phyloP scores from a whole-genome alignment of 2,113 vertebrate species.

The Brachionichthys hirsutus region DNA sequence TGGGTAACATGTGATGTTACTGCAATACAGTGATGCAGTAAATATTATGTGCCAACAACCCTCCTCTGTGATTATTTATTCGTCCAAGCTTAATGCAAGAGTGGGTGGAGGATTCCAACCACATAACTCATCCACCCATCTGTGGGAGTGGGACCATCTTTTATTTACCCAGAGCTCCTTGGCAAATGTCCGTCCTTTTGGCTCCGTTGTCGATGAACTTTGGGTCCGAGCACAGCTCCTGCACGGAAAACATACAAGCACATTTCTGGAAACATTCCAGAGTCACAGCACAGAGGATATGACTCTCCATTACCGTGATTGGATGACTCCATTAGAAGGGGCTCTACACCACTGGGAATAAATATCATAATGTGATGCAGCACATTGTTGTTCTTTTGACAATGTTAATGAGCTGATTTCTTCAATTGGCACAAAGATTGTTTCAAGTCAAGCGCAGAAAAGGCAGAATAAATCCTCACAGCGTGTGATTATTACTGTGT shows the following conservation, averaged over 20 bases:
- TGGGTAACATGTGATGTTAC: not conserved
- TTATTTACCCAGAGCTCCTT: conserved; percentile 84
- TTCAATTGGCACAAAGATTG: no score
- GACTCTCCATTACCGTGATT: no score
- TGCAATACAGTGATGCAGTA: not conserved
- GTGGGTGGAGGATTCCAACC: not conserved
- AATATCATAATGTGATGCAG: no score
- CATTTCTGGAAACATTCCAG: not conserved
- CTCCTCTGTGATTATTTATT: not conserved
- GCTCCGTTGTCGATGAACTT: conserved; percentile 88
- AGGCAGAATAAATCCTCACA: no score
- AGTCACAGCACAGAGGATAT: not conserved
- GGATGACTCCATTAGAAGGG: not conserved
- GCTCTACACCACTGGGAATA: no score
- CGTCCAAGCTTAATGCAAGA: not conserved
- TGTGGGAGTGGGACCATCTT: not conserved
- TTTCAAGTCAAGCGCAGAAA: no score
- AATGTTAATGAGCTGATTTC: no score
- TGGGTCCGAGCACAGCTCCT: conserved; percentile 85
- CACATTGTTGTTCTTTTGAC: no score
- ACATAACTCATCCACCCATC: not conserved
- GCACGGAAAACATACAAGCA: conserved; percentile 1
- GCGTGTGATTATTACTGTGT: no score
- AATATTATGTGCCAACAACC: conserved; percentile 6
- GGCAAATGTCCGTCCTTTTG: conserved; percentile 86